Percentiles rank a stretch among this genome's conserved stretches.
phyloP scores from a whole-genome alignment of 2,888 invertebrate species.

The Dione juno region DNA sequence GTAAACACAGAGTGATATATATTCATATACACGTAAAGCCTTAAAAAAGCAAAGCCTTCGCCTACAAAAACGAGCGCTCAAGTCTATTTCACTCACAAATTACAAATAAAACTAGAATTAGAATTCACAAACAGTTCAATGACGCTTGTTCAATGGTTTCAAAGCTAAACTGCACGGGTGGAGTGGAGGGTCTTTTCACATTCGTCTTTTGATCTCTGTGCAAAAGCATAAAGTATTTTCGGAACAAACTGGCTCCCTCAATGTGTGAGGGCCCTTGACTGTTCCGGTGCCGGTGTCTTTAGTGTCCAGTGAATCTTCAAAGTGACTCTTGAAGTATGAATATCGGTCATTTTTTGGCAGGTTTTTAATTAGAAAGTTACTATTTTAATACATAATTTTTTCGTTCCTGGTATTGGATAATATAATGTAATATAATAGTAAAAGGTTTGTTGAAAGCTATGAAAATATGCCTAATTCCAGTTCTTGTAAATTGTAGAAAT shows the following conservation, averaged over 20 bases:
- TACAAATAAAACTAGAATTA: constrained; percentile 37
- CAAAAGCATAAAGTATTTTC: constrained; percentile 53
- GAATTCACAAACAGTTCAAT: constrained; percentile 39
- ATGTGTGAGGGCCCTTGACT: constrained; percentile 49
- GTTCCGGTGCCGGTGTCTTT: constrained; percentile 50
- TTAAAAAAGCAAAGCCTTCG: background rate
- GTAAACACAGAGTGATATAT: background rate
- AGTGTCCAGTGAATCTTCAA: constrained; percentile 49
- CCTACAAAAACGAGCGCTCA: constrained; percentile 13
- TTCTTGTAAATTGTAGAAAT: too few species aligned
- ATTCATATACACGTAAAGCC: background rate
- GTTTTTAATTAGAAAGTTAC: constrained; percentile 19
- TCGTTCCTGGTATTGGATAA: too few species aligned
- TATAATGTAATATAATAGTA: too few species aligned
- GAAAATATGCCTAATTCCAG: too few species aligned
- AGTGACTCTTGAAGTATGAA: constrained; percentile 43
- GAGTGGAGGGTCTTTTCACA: constrained; percentile 42
- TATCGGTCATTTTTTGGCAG: constrained; percentile 31
- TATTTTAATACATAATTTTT: background rate
- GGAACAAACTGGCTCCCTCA: constrained; percentile 54
- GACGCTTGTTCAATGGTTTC: constrained; percentile 38
- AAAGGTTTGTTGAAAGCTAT: too few species aligned
- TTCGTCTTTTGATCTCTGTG: constrained; percentile 55
- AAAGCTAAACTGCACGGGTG: constrained; percentile 42
- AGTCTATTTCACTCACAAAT: constrained; percentile 19